Evolutionary conservation across 2,888 invertebrate species (phyloP).

Genomic region (Bimastos eiseni): DNA sequence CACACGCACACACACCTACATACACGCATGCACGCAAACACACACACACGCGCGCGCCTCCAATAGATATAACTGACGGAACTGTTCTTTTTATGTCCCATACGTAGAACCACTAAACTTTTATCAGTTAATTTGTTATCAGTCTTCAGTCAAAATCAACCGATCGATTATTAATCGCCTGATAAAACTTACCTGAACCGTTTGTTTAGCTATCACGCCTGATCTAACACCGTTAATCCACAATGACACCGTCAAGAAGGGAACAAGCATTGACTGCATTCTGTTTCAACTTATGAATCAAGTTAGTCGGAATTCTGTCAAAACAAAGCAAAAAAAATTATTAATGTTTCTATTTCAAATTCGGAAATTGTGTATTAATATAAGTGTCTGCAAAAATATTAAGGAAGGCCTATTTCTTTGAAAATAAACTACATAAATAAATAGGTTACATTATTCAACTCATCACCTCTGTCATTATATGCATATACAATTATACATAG

Average conservation of each 20-base stretch:
- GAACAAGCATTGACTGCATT: neutral
- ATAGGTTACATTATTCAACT: neutral
- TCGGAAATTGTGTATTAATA: neutral
- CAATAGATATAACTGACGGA: no score
- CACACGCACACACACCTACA: no score
- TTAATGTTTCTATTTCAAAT: neutral
- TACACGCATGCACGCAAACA: no score
- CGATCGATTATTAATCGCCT: no score
- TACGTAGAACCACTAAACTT: no score
- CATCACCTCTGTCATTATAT: no score
- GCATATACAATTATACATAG: neutral
- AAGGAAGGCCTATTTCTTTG: neutral
- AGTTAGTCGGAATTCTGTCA: neutral
- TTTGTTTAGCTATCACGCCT: neutral
- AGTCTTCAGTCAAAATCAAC: no score
- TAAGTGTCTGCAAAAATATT: neutral
- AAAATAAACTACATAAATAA: neutral
- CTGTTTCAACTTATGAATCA: neutral
- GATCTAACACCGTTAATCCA: neutral
- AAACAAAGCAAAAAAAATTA: neutral
- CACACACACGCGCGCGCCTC: no score
- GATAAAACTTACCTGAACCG: neutral
- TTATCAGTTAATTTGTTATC: no score
- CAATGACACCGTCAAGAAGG: neutral
- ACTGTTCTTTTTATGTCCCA: no score